phyloP scores from a whole-genome alignment of 2,113 vertebrate species.

The Circaetus cinerascens region DNA sequence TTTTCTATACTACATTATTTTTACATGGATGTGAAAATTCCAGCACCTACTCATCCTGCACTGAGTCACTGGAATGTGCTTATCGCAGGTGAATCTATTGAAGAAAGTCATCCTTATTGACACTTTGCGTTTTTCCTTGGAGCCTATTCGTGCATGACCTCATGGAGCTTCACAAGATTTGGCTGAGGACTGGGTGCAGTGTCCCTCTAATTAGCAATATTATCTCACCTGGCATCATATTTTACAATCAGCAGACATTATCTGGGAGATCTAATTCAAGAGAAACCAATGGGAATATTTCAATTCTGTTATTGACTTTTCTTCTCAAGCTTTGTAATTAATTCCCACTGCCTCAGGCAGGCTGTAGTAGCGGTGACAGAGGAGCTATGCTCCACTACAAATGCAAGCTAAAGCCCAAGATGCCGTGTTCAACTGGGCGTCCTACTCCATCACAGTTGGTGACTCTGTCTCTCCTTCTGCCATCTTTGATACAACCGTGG shows the following conservation, averaged over 20 bases:
- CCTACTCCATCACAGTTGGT: not conserved
- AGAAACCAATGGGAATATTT: not conserved
- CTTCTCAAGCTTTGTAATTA: not conserved
- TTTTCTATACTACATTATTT: not conserved
- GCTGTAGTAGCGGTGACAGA: not conserved
- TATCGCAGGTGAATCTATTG: not conserved
- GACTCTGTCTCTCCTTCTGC: not conserved
- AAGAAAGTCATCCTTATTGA: not conserved
- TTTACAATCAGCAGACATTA: not conserved
- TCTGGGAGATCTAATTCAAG: not conserved
- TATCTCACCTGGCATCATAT: not conserved
- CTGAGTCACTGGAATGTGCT: slow-evolving; percentile 21
- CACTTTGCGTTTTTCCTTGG: not conserved
- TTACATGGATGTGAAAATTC: not conserved
- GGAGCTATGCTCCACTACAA: not conserved
- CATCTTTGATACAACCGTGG: accelerated
- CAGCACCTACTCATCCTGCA: not conserved
- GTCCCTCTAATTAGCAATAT: not conserved
- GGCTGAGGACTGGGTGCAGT: not conserved
- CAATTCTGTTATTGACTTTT: not conserved
- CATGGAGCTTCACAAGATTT: not conserved
- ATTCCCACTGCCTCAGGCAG: not conserved
- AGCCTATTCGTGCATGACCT: not conserved
- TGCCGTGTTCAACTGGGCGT: accelerated
- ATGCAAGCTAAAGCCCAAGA: not conserved